Base-by-base conservation (phyloP, 1,140 invertebrate genomes). In the Leptinotarsa texana region DNA sequence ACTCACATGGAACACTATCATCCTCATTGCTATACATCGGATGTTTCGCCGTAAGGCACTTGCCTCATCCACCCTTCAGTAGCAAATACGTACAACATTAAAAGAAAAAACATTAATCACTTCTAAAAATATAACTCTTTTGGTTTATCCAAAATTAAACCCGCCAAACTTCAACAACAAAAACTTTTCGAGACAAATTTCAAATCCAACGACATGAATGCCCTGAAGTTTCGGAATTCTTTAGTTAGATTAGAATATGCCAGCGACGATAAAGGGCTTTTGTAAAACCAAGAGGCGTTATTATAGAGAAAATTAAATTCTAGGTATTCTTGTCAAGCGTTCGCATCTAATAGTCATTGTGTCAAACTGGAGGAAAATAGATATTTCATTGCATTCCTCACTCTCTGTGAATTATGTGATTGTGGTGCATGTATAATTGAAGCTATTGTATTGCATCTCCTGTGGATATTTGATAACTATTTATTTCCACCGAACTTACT, bases 231-330 rank as follows among this genome's bases (percentile, higher is more conserved):
- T 57, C 1, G 17, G 2, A 17, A 57, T 57, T 18, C 51, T 57
- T 57, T 4, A 57, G 33, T 57, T n/a, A 57, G 13, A 18, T 57
- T n/a, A 57, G 51, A 57, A n/a, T 57, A 18, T 57, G 51, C 13
- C 51, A 18, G n/a, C 51, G 51, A 57, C 51, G 6, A 57, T 57
- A 15, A 57, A 8, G 15, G 15, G 51, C 4, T 13, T 8, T 42
- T 3, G 33, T 42, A 11, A 11, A 8, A 57, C n/a, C 3, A 57
- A 15, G 51, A 57, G n/a, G 2, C 17, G 51, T 57, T 57, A 57
- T 57, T 57, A 57, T 57, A 6, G 17, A 18, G 51, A 57, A 57
- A 57, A 57, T 57, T 57, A 57, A 57, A 57, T 57, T 57, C 51
- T 57, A 18, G 51, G n/a, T 17, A 17, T 17, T 57, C n/a, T 18